phyloP scores from a whole-genome alignment of 2,888 invertebrate species.

The Rhamphomyia laevipes region DNA sequence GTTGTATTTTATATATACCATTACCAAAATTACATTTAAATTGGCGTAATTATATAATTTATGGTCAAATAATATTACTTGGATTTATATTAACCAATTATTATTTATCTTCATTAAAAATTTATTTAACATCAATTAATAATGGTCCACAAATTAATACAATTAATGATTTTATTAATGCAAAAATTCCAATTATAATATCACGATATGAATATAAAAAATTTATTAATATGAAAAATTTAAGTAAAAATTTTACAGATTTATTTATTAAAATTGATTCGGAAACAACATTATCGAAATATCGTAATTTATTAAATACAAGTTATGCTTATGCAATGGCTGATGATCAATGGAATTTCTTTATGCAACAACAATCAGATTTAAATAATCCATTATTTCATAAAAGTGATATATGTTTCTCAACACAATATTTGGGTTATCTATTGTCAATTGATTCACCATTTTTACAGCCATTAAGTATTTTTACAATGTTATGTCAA shows the following conservation, averaged over 20 bases:
- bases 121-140: background rate
- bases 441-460: constrained; percentile 5
- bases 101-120: constrained; percentile 4
- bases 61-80: background rate
- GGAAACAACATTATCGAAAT: background rate
- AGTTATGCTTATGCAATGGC: constrained; percentile 1
- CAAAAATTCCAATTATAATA: background rate
- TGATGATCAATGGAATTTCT: background rate
- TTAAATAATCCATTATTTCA: constrained; percentile 1
- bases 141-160: constrained; percentile 4
- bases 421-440: background rate
- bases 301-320: constrained; percentile 3
- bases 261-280: background rate
- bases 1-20: background rate
- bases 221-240: background rate
- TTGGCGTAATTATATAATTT: background rate
- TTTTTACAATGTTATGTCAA: background rate
- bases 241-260: background rate
- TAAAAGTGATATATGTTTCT: constrained; percentile 1
- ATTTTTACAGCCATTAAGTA: constrained; percentile 1
- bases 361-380: constrained; percentile 1
- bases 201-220: background rate
- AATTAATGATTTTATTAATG: background rate
- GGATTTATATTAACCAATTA: constrained; percentile 5
- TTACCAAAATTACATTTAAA: background rate